phyloP scores from a whole-genome alignment of 2,888 invertebrate genomes.

The Pocota personata region DNA sequence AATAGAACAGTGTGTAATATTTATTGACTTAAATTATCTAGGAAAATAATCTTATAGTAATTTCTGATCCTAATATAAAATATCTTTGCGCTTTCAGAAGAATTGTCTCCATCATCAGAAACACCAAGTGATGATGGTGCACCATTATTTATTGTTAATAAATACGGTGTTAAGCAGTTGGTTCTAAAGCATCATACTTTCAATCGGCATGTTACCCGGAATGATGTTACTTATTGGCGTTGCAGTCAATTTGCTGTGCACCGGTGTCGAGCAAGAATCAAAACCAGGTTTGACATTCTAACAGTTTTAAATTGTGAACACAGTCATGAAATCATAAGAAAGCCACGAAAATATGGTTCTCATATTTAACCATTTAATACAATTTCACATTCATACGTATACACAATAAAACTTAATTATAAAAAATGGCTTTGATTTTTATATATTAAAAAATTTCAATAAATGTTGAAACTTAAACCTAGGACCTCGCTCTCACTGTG shows the following conservation, averaged over 20 bases:
- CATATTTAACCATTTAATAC: no score
- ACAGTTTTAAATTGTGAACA: conserved; percentile 82
- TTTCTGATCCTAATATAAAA: conserved; percentile 2
- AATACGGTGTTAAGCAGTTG: conserved; percentile 82
- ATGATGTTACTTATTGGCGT: conserved; percentile 82
- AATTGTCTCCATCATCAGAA: conserved; percentile 29
- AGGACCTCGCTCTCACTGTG: no score
- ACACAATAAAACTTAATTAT: no score
- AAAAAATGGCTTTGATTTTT: no score
- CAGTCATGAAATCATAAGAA: conserved; percentile 82
- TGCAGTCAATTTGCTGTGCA: conserved; percentile 82
- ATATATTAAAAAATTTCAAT: no score
- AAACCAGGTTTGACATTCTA: conserved; percentile 80
- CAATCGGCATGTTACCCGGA: conserved; percentile 82
- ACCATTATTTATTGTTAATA: conserved; percentile 81
- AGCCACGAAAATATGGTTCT: conserved; percentile 82
- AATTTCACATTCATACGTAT: no score
- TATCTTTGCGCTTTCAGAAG: conserved; percentile 48
- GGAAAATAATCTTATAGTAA: not conserved
- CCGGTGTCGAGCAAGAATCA: conserved; percentile 81
- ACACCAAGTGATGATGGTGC: conserved; percentile 35
- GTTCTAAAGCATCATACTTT: conserved; percentile 82
- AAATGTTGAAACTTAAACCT: no score
- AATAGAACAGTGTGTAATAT: no score
- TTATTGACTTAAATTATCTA: not conserved